These are phyloP conservation scores for Cassiopea xamachana DNA, from an alignment of 30 jellyfish, hydroid and myxozoan species.

Conservation along the genomic window DNA sequence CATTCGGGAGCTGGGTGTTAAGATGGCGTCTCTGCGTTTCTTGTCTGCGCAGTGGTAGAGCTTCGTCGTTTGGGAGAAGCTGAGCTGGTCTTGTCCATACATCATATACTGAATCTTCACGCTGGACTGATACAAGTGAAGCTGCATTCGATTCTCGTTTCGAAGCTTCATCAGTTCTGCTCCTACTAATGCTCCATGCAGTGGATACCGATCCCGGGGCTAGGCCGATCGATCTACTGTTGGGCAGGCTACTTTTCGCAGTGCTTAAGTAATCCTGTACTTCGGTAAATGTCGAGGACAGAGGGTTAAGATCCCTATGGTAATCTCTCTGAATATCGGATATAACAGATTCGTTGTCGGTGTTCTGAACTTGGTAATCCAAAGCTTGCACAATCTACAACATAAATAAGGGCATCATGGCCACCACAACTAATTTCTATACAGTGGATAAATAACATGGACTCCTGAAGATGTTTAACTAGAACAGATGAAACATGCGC, in stretches of 20 bases:
- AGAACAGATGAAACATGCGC: too few species aligned
- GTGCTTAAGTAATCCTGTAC: background rate
- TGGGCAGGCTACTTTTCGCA: background rate
- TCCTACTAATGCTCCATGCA: background rate
- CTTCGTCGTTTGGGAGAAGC: background rate
- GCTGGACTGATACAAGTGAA: background rate
- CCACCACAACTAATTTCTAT: background rate
- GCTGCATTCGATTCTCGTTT: background rate
- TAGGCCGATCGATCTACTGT: background rate
- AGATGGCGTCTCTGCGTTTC: background rate
- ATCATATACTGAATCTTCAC: background rate
- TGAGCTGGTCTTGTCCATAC: background rate
- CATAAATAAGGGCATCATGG: background rate
- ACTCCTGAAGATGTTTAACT: too few species aligned
- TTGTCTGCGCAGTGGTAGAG: background rate
- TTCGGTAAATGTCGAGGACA: slow-evolving; percentile 9
- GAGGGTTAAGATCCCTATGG: background rate
- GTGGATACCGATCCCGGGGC: background rate
- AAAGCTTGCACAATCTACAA: background rate
- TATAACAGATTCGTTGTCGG: slow-evolving; percentile 4
- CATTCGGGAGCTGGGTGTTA: background rate
- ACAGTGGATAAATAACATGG: background rate
- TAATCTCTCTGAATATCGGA: slow-evolving; percentile 1
- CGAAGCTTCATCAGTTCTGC: background rate
- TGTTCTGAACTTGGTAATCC: background rate